These are phyloP conservation scores for Stegophylla sp. DNA, from an alignment of 2,888 invertebrate genomes.

Conservation along the genomic window DNA sequence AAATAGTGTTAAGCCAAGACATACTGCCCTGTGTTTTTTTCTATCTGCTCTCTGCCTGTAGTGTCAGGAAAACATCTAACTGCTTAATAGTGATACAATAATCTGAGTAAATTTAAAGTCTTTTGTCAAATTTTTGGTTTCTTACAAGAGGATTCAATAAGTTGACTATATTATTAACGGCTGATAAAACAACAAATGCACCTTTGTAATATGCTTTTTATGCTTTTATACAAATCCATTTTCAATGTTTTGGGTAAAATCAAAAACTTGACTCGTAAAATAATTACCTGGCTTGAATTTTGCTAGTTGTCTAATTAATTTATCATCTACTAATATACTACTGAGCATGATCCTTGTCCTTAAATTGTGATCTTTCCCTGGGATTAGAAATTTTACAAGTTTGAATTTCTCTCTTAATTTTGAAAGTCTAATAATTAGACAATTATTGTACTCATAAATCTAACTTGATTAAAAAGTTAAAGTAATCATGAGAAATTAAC, in stretches of 20 bases:
- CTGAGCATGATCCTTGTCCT: too few relatives aligned
- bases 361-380: too few relatives aligned
- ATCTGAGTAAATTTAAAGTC: slow-evolving; percentile 26
- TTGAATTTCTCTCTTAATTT: too few relatives aligned
- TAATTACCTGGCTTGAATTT: slow-evolving; percentile 57
- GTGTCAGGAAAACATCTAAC: neutral
- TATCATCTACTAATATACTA: slow-evolving; percentile 27
- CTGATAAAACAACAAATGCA: slow-evolving; percentile 6
- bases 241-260: slow-evolving; percentile 55
- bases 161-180: slow-evolving; percentile 7
- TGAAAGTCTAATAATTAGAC: too few relatives aligned
- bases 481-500: too few relatives aligned
- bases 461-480: too few relatives aligned
- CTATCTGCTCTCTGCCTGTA: slow-evolving; percentile 1
- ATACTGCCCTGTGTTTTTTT: slow-evolving; percentile 27
- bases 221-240: slow-evolving; percentile 22
- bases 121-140: slow-evolving; percentile 17
- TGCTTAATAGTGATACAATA: slow-evolving; percentile 19
- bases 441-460: too few relatives aligned
- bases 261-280: slow-evolving; percentile 57
- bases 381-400: too few relatives aligned
- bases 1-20: slow-evolving; percentile 8
- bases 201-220: neutral
- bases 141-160: neutral
- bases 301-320: slow-evolving; percentile 57